Base-by-base conservation (phyloP, 2,888 invertebrate species). In the Agrotis exclamationis region DNA sequence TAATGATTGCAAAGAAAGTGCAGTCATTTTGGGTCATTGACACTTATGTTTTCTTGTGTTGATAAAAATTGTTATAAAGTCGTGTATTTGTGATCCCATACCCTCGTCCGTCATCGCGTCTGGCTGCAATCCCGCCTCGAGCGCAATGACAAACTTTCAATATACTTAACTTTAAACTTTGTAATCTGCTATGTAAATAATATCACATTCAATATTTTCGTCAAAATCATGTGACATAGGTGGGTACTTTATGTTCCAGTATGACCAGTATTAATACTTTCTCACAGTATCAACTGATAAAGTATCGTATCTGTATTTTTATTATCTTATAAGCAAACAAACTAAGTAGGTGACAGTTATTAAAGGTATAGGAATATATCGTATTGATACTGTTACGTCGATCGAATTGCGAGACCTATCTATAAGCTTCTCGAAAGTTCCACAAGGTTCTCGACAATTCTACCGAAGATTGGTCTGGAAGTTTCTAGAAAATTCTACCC, bases 281-380 rank as follows among this genome's bases (percentile, higher is more conserved):
- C 75, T 66, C 78, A 76, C 72, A 78, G 66, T 67, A 67, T 58
- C 62, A 56, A 66, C 76, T 81, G 85, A 85, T 85, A 85, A 63
- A 65, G 22, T 68, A 64, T 71, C 67, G 2, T 64, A 63, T 59
- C 48, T 64, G 67, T 50, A 62, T 63, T 63, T 62, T 54, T 65
- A 44, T 70, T 64, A 67, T 70, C 59, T 71, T 54, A 4, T 50
- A 39, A 71, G 39, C 63, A 78, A 58, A 74, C 70, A 78, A 54
- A 60, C 53, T 77, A 76, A 72, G 57, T 70, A 76, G 80, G 74
- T 75, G 67, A 75, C 70, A 73, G 71, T 59, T 71, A 71, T 59
- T 71, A 76, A 67, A 67, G 14, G 33, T 77, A 72, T 53, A 62
- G 28, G 57, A 68, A 66, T 48, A 62, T 59, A 11, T 39, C 11